phyloP scores from a whole-genome alignment of 92 coral and sea anemone species.

The Palythoa caribaeorum region DNA sequence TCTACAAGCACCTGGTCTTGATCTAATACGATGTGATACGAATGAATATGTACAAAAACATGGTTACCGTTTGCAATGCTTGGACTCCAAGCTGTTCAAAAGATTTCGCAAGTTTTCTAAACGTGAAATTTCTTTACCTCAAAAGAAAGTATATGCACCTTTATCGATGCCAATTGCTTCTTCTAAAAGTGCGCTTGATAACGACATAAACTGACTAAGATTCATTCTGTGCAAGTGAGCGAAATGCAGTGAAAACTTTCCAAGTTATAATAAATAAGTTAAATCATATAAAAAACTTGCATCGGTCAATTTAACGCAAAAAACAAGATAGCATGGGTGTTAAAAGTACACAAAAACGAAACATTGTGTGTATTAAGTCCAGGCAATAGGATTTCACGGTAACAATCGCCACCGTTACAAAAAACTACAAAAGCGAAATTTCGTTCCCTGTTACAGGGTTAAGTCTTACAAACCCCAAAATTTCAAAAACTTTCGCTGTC shows the following conservation, averaged over 20 bases:
- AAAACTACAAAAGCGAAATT: too few relatives aligned
- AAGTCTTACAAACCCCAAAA: too few relatives aligned
- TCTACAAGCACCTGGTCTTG: background rate
- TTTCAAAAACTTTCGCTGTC: too few relatives aligned
- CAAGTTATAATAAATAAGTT: background rate
- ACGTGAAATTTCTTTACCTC: background rate
- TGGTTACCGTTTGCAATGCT: conserved; percentile 7
- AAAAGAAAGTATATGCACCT: conserved; percentile 8
- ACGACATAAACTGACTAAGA: background rate
- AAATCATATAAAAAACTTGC: background rate
- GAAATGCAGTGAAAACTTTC: background rate
- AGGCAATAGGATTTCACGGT: too few relatives aligned
- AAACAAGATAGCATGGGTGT: background rate
- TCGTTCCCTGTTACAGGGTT: too few relatives aligned
- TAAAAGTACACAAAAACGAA: too few relatives aligned
- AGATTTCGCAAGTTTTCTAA: conserved; percentile 6
- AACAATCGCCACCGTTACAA: too few relatives aligned
- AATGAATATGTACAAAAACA: conserved; percentile 38
- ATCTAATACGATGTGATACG: background rate
- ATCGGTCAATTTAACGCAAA: background rate
- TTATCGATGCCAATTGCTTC: background rate
- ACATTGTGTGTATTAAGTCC: too few relatives aligned
- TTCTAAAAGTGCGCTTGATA: background rate
- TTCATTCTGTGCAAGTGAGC: background rate
- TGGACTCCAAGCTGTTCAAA: conserved; percentile 16